Evolutionary conservation across 2,888 invertebrate genomes (phyloP).

Genomic region (Stegana nigrithorax): DNA sequence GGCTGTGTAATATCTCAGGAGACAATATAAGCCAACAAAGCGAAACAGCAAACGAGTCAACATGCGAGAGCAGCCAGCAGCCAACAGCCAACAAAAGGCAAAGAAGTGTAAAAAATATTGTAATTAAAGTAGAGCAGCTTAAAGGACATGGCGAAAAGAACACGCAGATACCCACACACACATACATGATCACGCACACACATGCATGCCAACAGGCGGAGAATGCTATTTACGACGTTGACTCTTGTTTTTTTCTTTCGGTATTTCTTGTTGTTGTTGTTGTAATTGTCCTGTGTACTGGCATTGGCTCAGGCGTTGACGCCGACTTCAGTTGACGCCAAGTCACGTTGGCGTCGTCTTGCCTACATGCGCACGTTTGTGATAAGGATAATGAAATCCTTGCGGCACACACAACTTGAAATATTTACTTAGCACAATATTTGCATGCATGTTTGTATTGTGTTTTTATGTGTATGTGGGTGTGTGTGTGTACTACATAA

Average conservation of each 20-base stretch:
- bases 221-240: conserved; percentile 34
- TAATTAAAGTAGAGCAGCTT: conserved; percentile 65
- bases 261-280: conserved; percentile 24
- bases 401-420: conserved; percentile 52
- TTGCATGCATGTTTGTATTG: conserved; percentile 26
- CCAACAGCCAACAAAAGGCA: neutral
- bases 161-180: conserved; percentile 17
- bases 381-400: conserved; percentile 68
- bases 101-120: conserved; percentile 28
- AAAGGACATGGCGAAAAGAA: conserved; percentile 46
- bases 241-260: conserved; percentile 23
- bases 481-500: conserved; percentile 14
- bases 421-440: conserved; percentile 55
- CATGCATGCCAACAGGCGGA: too few relatives aligned
- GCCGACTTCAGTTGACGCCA: conserved; percentile 36
- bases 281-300: conserved; percentile 33
- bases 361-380: conserved; percentile 42
- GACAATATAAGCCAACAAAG: neutral
- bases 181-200: conserved; percentile 6
- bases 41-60: neutral
- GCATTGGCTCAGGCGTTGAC: too few relatives aligned
- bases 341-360: conserved; percentile 48
- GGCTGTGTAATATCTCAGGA: conserved; percentile 11
- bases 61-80: conserved; percentile 7
- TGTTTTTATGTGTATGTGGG: conserved; percentile 21